phyloP scores from a whole-genome alignment of 2,888 invertebrate genomes.

The Drosophila monieri region DNA sequence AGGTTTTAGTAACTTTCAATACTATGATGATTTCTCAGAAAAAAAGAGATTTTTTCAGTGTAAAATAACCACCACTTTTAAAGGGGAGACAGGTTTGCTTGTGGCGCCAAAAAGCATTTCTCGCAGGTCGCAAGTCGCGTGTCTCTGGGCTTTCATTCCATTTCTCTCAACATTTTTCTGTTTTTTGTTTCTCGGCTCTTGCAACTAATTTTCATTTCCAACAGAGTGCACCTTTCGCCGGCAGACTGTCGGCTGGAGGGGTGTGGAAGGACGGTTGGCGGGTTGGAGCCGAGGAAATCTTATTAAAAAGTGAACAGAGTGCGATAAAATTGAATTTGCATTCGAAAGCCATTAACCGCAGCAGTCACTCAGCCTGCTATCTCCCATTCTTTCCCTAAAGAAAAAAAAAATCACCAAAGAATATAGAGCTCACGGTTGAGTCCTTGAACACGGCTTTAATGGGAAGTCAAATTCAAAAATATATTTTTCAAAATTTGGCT shows the following conservation, averaged over 20 bases:
- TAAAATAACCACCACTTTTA: constrained; percentile 53
- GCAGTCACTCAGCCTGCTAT: constrained; percentile 72
- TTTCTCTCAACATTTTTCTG: constrained; percentile 34
- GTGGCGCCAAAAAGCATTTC: constrained; percentile 73
- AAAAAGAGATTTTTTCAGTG: constrained; percentile 32
- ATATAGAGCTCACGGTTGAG: constrained; percentile 15
- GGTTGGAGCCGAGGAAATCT: constrained; percentile 61
- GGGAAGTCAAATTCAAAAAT: constrained; percentile 10
- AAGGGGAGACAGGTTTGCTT: constrained; percentile 53
- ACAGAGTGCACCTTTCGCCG: constrained; percentile 75
- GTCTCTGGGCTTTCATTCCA: constrained; percentile 65
- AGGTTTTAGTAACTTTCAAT: background rate
- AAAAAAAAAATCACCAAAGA: constrained; percentile 53
- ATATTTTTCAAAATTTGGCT: constrained; percentile 25
- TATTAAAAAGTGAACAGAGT: constrained; percentile 83
- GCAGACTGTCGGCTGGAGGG: constrained; percentile 7
- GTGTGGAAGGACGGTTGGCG: constrained; percentile 2
- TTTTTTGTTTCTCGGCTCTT: constrained; percentile 50
- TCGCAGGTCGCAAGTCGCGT: constrained; percentile 68
- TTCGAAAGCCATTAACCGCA: constrained; percentile 84
- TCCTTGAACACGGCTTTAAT: constrained; percentile 34
- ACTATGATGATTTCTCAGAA: background rate
- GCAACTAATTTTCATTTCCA: constrained; percentile 80
- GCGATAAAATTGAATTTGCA: constrained; percentile 82
- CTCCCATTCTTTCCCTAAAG: constrained; percentile 50